Evolutionary conservation across 2,113 vertebrate species (phyloP), one percentile per base, ranked within the genome.

Genomic region (Eolophus roseicapilla): DNA sequence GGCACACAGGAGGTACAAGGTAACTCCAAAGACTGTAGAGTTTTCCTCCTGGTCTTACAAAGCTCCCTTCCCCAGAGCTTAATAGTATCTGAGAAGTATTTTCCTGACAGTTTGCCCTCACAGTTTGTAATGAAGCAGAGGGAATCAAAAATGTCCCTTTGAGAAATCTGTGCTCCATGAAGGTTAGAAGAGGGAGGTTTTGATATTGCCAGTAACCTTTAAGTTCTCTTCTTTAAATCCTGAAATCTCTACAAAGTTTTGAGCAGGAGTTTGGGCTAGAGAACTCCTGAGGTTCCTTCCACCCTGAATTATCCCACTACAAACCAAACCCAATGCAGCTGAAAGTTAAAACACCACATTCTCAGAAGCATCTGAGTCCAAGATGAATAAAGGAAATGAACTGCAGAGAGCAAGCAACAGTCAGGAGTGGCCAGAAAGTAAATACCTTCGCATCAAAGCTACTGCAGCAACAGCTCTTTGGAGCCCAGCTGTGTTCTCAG

Each of bases 1-100:
- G 16, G 55, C 31, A 17, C 18, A 7, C 0, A 6, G 6, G 3
- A 13, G 44, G 20, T 4, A 3, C 55, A 28, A 24, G 49, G 3
- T 74, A 62, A 46, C 63, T 49, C 67, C 33, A 60, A 25, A 17
- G 37, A 15, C 69, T 28, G 33, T 10, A 28, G 64, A 39, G 57
- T 11, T 37, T 73, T 23, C 7, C 68, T 50, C 59, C 55, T 44
- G 11, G 24, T 37, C 59, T 53, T 49, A 46, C 64, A 68, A 21
- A 76, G 33, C 59, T 83, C 63, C 53, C 52, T 53, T 73, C 44
- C 47, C 80, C 29, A 31, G 18, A 70, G 16, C 33, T 35, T 25
- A 69, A 46, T 11, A 73, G 31, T 44, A 80, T 11, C 86, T 11
- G 27, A 87, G 46, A 4, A 73, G n/a, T 2, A 18, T 53, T 91